Conservation (phyloP, 2,888 invertebrate species). For the Tineola bisselliella region DNA sequence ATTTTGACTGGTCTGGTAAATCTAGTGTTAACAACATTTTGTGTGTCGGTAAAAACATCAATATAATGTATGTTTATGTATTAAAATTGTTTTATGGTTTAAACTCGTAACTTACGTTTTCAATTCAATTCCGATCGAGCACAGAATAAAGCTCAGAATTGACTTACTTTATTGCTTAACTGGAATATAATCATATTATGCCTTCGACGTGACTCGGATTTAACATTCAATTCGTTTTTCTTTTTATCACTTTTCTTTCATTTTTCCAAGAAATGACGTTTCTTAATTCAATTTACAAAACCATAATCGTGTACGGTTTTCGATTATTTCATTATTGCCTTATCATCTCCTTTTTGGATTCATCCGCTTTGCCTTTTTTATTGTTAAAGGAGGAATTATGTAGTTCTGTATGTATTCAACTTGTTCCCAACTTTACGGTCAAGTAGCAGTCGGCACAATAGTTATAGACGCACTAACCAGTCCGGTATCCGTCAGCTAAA, state of each 20-base stretch:
- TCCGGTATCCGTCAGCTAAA: too few relatives aligned
- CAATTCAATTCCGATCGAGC: background rate
- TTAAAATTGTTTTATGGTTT: conserved; percentile 12
- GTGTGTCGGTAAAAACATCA: too few relatives aligned
- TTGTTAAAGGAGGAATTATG: too few relatives aligned
- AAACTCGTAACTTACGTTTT: conserved; percentile 11
- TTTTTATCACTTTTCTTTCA: background rate
- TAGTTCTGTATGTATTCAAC: too few relatives aligned
- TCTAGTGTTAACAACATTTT: too few relatives aligned
- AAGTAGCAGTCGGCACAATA: too few relatives aligned
- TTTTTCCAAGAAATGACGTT: conserved; percentile 2
- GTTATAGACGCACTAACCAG: too few relatives aligned
- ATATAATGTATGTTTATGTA: too few relatives aligned
- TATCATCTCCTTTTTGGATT: background rate
- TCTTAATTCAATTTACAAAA: conserved; percentile 10
- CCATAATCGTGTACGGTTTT: background rate
- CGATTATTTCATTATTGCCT: background rate
- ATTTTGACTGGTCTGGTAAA: too few relatives aligned
- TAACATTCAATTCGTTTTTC: conserved; percentile 12
- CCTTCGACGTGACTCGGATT: conserved; percentile 17
- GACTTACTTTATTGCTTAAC: conserved; percentile 16
- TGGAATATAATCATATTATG: conserved; percentile 19
- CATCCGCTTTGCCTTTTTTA: too few relatives aligned
- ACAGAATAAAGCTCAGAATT: background rate
- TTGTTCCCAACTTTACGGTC: too few relatives aligned